These are phyloP conservation scores for Tetranychus piercei DNA, from an alignment of 2,888 invertebrate species.

Conservation along the genomic window DNA sequence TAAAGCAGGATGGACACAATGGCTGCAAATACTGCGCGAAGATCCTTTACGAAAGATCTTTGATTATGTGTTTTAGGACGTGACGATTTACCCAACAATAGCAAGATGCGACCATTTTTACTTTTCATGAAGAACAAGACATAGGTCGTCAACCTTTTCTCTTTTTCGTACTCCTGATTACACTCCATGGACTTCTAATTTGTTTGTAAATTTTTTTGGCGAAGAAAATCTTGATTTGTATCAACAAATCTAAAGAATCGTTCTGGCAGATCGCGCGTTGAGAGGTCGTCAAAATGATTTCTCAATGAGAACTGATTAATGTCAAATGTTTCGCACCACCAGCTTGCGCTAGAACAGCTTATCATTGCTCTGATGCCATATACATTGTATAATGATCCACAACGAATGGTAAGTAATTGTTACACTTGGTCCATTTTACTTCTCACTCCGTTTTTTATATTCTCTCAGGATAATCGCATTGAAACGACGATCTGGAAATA, in stretches of 20 bases:
- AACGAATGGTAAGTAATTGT: too few relatives aligned
- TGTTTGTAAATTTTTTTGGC: neutral
- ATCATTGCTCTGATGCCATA: neutral
- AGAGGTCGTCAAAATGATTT: neutral
- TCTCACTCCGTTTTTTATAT: too few relatives aligned
- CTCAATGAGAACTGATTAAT: too few relatives aligned
- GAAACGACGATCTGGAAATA: too few relatives aligned
- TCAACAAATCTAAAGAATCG: neutral
- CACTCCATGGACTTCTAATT: conserved; percentile 5
- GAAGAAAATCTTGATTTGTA: neutral
- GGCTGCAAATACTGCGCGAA: neutral
- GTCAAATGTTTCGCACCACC: neutral
- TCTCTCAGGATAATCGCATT: too few relatives aligned
- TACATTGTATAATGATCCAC: neutral
- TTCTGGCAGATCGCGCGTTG: neutral
- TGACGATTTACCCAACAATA: neutral
- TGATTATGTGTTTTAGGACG: neutral
- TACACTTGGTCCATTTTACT: too few relatives aligned
- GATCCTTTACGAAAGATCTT: neutral
- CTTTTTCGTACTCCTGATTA: neutral
- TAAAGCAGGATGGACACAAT: neutral
- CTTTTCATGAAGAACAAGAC: neutral
- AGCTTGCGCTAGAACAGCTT: neutral
- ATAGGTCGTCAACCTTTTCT: neutral
- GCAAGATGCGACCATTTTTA: conserved; percentile 3